These are phyloP conservation scores for Aproaerema taeniolella DNA, from an alignment of 2,888 invertebrate species.

Conservation along the genomic window DNA sequence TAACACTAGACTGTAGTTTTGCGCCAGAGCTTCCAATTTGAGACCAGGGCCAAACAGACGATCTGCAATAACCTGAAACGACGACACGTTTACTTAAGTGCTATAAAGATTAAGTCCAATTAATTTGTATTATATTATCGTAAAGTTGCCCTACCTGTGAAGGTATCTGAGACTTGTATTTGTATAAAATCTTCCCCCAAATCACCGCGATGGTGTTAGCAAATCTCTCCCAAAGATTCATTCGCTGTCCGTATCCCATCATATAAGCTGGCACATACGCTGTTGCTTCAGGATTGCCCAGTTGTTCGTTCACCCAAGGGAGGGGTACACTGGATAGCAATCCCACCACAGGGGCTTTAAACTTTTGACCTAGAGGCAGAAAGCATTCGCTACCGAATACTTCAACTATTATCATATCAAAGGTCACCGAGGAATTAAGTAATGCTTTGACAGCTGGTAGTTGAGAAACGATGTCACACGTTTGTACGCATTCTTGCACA, in stretches of 20 bases:
- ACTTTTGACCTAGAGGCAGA: conserved; percentile 70
- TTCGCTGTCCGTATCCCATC: conserved; percentile 63
- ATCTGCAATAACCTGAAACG: conserved; percentile 58
- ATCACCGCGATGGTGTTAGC: conserved; percentile 59
- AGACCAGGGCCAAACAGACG: conserved; percentile 69
- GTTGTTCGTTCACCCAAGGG: conserved; percentile 75
- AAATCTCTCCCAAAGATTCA: conserved; percentile 68
- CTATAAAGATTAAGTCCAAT: too few species aligned
- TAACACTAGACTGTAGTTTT: conserved; percentile 71
- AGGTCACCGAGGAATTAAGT: conserved; percentile 49
- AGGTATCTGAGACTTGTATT: conserved; percentile 56
- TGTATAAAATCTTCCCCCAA: conserved; percentile 56
- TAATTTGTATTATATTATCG: background rate
- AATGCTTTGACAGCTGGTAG: conserved; percentile 53
- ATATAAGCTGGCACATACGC: conserved; percentile 77
- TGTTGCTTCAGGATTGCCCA: conserved; percentile 77
- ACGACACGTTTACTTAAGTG: too few species aligned
- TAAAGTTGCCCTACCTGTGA: conserved; percentile 47
- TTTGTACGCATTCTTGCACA: conserved; percentile 62
- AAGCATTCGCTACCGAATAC: conserved; percentile 78
- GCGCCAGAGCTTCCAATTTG: conserved; percentile 56
- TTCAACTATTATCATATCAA: conserved; percentile 64
- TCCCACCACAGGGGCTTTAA: conserved; percentile 73
- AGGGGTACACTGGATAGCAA: conserved; percentile 70
- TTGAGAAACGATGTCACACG: conserved; percentile 60